Evolutionary conservation across 2,888 invertebrate species (phyloP).

Genomic region (Yponomeuta malinellus): DNA sequence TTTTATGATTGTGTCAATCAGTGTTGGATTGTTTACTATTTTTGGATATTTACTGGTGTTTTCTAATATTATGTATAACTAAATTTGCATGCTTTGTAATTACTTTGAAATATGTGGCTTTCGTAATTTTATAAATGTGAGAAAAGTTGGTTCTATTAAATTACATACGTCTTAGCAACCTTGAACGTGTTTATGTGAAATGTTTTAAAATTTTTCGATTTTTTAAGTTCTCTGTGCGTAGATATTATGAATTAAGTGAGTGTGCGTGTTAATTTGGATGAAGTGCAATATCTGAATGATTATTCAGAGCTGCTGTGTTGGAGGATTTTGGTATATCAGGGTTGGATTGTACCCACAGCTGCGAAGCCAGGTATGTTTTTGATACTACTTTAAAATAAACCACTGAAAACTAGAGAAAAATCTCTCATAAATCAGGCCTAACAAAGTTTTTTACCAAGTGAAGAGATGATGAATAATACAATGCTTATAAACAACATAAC

Average conservation of each 20-base stretch:
- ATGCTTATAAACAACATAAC: not conserved
- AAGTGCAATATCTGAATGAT: slow-evolving; percentile 33
- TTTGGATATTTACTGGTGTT: slow-evolving; percentile 31
- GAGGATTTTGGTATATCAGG: not conserved
- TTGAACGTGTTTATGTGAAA: slow-evolving; percentile 65
- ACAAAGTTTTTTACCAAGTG: not conserved
- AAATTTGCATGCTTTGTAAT: not conserved
- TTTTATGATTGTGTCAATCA: slow-evolving; percentile 65
- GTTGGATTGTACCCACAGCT: not conserved
- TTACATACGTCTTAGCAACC: slow-evolving; percentile 28
- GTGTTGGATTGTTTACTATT: slow-evolving; percentile 67
- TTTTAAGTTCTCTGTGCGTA: slow-evolving; percentile 31
- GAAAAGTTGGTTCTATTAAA: not conserved
- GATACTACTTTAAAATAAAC: not conserved
- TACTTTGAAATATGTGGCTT: not conserved
- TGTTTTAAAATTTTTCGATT: slow-evolving; percentile 46
- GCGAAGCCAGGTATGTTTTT: slow-evolving; percentile 1
- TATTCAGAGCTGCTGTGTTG: not conserved
- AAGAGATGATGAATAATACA: too few species aligned
- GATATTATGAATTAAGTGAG: slow-evolving; percentile 35
- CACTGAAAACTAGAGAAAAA: not conserved
- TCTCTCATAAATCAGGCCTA: not conserved
- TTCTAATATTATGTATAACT: not conserved
- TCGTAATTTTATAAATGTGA: not conserved
- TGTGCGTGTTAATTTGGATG: slow-evolving; percentile 30